These are phyloP conservation scores for Pteromalus puparum DNA, from an alignment of 1,140 invertebrate genomes.

Conservation along the genomic window DNA sequence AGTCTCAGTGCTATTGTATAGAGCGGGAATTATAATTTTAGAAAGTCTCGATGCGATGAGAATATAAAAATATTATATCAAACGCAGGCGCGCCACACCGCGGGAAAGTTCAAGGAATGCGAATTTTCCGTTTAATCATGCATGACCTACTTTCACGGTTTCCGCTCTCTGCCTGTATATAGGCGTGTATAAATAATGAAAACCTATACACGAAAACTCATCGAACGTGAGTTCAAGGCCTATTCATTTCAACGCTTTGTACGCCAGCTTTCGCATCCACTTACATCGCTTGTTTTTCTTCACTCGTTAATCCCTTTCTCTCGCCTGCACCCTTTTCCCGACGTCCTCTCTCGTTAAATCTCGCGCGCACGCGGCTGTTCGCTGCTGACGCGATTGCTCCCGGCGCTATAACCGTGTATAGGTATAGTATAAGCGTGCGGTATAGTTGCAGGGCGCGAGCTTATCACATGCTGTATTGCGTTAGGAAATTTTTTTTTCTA, in stretches of 20 bases:
- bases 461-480: too few species aligned
- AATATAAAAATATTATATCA: conserved; percentile 2
- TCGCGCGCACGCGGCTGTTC: background rate
- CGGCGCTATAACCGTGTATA: too few species aligned
- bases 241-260: background rate
- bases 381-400: background rate
- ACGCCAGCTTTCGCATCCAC: background rate
- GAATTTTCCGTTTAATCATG: background rate
- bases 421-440: too few species aligned
- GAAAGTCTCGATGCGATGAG: background rate
- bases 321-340: background rate
- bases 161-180: background rate
- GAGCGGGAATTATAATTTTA: background rate
- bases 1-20: background rate
- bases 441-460: too few species aligned
- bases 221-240: background rate
- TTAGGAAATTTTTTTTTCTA: too few species aligned
- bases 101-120: background rate
- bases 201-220: background rate
- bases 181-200: background rate
- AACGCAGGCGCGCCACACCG: background rate
- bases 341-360: background rate
- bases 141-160: background rate
- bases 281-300: background rate
- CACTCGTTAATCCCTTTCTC: background rate